Evolutionary conservation across 2,797 vertebrate genomes (phyloP), one percentile per base, ranked within the genome.

Genomic region (Acridotheres tristis): DNA sequence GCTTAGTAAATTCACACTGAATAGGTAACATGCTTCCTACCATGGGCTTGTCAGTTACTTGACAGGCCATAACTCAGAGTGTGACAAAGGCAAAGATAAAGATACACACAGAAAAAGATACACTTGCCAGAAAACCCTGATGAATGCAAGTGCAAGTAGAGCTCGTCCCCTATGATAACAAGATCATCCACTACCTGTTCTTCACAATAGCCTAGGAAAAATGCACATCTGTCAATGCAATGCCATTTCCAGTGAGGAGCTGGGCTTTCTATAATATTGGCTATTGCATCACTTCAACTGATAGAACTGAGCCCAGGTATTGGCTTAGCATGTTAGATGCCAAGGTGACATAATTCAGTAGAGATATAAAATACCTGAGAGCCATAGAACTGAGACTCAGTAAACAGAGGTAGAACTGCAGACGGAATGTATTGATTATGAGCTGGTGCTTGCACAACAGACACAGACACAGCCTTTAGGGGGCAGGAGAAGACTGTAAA

Each of bases 401-500:
- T 98, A 98, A 98, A 98, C 96, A 98, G 38, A 91, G 40, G 42
- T 30, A 75, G 79, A 96, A 89, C 27, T 94, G 95, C 86, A 90
- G 32, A 90, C 89, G 90, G 79, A 93, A 94, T 36, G 82, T 77
- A 96, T 87, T 69, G 89, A 97, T 95, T 81, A 76, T 38, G 62
- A 96, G 92, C 86, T 20, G 2, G 67, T 85, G 69, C 96, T 88
- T 78, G 89, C 84, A 93, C 85, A 96, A 96, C 63, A 97, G 90
- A 74, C 94, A 97, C 61, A 83, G 94, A 97, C 98, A 97, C 94
- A 98, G 98, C 99, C 99, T 99, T 99, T 99, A 99, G 99, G 99
- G 99, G 99, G 99, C 99, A 99, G 99, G 97, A 99, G 97, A 99
- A 99, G 98, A 98, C 98, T 98, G 98, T 98, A 98, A 99, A 99